Base-by-base conservation (phyloP, 2,888 invertebrate genomes). In the Drosophila parthenogenetica region DNA sequence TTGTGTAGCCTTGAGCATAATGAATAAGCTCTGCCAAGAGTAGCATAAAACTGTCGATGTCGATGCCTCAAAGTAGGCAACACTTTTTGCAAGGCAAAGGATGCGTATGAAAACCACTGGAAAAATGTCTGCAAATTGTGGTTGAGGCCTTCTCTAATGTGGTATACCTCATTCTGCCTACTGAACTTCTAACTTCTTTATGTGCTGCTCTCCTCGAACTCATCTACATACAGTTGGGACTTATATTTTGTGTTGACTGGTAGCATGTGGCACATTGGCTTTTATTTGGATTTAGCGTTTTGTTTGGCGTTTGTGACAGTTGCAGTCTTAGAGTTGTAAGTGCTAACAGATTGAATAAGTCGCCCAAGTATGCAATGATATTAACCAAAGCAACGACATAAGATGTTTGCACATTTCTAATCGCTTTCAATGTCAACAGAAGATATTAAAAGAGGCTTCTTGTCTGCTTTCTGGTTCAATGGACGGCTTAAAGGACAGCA, bases 11-110 rank as follows among this genome's bases (percentile, higher is more conserved):
- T 58, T 45, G 54, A 17, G 37, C 14, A 55, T 78, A 84, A 87
- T 81, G 74, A 81, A 81, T 69, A 81, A 81, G 71, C 55, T 61
- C 66, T 48, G 71, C 74, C 68, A 42, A 66, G 57, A 83, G 63
- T 40, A 48, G 55, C 48, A 62, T 81, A 61, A 68, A 76, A 76
- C 49, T 63, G 48, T 45, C 61, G 43, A 16, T 63, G 48, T 45
- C 61, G 43, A 16, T 13, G 57, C 43, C 62, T 40, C 22, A 39
- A 48, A 57, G 46, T 63, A 60, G 69, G 49, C 45, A 49, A 49
- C 49, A 49, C 32, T 17, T 49, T 43, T 49, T n/a, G 35, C 11
- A 17, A 3, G 16, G 5, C 49, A 49, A 49, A 35, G 17, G 17
- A 17, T 17, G 29, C 32, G 17, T 11, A 17, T 17, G 49, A 3